phyloP scores from a whole-genome alignment of 2,797 vertebrate genomes.

The Okamejei kenojei region DNA sequence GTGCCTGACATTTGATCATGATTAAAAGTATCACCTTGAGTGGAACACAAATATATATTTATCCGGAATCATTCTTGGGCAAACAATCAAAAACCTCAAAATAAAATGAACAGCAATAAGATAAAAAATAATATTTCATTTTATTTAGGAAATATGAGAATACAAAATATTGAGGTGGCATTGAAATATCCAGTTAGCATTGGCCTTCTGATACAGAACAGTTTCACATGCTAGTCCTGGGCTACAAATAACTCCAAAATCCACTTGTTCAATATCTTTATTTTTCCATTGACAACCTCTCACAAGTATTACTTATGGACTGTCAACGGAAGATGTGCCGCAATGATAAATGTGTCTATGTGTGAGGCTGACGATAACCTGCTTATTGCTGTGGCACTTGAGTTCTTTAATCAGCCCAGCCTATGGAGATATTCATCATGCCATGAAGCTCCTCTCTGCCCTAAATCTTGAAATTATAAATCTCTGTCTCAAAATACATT shows the following conservation, averaged over 20 bases:
- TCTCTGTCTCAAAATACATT: background rate
- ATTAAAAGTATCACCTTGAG: background rate
- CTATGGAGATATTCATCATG: slow-evolving; percentile 14
- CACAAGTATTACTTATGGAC: slow-evolving; percentile 20
- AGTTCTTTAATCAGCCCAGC: background rate
- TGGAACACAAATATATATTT: background rate
- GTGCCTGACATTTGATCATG: background rate
- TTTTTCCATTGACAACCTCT: slow-evolving; percentile 11
- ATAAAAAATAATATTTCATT: background rate
- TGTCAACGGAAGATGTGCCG: background rate
- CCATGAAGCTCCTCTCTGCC: background rate
- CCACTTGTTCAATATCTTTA: slow-evolving; percentile 5
- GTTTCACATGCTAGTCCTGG: background rate
- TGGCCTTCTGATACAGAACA: background rate
- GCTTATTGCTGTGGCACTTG: background rate
- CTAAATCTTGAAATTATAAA: slow-evolving; percentile 21
- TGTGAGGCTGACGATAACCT: background rate
- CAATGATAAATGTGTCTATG: background rate
- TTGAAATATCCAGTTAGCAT: background rate
- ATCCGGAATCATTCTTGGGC: background rate
- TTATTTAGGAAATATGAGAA: background rate
- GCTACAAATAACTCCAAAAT: background rate
- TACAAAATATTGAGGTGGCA: background rate
- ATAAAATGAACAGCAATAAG: too few relatives aligned
- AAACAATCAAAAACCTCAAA: background rate